Evolutionary conservation across 2,888 invertebrate species (phyloP).

Genomic region (Drosophila anomalata): DNA sequence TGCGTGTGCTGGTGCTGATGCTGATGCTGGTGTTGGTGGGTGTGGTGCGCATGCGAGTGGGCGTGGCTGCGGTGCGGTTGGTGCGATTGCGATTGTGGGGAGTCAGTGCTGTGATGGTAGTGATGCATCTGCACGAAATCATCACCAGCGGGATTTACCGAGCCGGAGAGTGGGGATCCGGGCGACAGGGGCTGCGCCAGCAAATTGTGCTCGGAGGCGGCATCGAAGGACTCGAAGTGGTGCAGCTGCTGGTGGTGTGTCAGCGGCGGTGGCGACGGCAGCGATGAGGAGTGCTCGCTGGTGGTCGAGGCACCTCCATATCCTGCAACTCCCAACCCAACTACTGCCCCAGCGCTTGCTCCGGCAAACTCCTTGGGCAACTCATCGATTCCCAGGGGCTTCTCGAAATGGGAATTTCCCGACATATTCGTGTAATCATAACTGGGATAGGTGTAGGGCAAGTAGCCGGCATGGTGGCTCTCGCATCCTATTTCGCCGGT

Average conservation of each 20-base stretch:
- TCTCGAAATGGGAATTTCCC: conserved; percentile 82
- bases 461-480: conserved; percentile 80
- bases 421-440: conserved; percentile 84
- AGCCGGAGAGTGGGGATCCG: conserved; percentile 74
- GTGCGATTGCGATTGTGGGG: conserved; percentile 46
- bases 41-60: conserved; percentile 43
- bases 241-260: conserved; percentile 42
- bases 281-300: conserved; percentile 78
- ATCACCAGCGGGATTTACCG: conserved; percentile 77
- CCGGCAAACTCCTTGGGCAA: conserved; percentile 70
- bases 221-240: conserved; percentile 81
- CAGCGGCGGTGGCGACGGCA: conserved; percentile 66
- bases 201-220: conserved; percentile 81
- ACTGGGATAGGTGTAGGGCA: conserved; percentile 81
- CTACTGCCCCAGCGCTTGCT: conserved; percentile 7
- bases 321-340: conserved; percentile 28
- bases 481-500: conserved; percentile 75
- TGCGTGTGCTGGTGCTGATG: conserved; percentile 52
- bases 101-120: conserved; percentile 35
- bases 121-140: conserved; percentile 72
- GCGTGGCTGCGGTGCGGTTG: conserved; percentile 45
- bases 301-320: conserved; percentile 66
- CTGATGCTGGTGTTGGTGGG: conserved; percentile 28
- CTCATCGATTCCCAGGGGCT: conserved; percentile 81
- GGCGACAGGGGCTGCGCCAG: conserved; percentile 80